Evolutionary conservation across 2,113 vertebrate genomes (phyloP), one percentile per base, ranked within the genome.

Genomic region (Orcinus orca): DNA sequence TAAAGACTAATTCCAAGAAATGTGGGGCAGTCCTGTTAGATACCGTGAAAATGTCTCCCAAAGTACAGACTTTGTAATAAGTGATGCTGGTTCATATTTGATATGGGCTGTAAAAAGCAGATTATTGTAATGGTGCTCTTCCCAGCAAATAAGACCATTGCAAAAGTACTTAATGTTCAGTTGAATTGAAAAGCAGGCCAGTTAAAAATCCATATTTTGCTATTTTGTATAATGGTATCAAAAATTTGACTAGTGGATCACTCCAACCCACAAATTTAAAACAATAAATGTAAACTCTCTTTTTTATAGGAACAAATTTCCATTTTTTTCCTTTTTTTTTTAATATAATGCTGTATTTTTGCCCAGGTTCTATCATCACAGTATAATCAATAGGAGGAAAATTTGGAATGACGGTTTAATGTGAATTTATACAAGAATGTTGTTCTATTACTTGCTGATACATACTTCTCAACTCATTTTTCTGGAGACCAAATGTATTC

Each of bases 101-200:
- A 97, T 97, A 98, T 41, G 95, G 82, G 86, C 93, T 97, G 93
- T 98, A 97, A 98, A 98, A 98, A 97, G 81, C 55, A 97, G 88
- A 98, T 97, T 98, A 97, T 96, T 97, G 25, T 97, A 98, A 98
- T 90, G 95, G 74, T 92, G 88, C 68, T 98, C 96, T 98, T 98
- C 84, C 89, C 80, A 97, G 97, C 47, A 98, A 98, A 98, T 97
- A 96, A 98, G 86, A 98, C 96, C 97, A 98, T 98, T 98, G 98
- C 98, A 97, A 98, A 91, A 96, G 91, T 97, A 98, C 82, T 98
- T 98, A 98, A 87, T 94, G 83, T 97, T 98, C 96, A 98, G 73
- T 10, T 97, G 96, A 98, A 97, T 0, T 96, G 96, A 98, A 98
- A 98, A 98, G 73, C 47, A 95, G 88, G 82, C 14, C 94, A 97